phyloP scores from a whole-genome alignment of 2,113 vertebrate genomes.

The Mormyrus lacerda region DNA sequence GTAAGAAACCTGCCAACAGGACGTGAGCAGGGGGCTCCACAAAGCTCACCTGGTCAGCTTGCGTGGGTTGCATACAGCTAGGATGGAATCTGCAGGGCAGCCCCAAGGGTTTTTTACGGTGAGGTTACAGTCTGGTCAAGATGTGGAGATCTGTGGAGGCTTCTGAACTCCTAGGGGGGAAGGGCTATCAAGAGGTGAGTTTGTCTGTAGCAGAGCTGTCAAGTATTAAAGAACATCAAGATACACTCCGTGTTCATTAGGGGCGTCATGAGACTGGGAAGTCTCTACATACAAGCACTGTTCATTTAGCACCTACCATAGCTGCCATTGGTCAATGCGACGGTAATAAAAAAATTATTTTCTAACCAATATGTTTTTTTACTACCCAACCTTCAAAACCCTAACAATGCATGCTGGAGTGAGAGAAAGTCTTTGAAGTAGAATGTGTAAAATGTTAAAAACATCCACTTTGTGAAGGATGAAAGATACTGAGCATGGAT shows the following conservation, averaged over 20 bases:
- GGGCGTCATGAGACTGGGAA: background rate
- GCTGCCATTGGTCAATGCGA: background rate
- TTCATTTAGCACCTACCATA: background rate
- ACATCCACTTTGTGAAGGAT: background rate
- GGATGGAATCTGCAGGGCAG: slow-evolving; percentile 14
- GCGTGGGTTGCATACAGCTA: slow-evolving; percentile 29
- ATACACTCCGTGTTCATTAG: background rate
- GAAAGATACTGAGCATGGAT: background rate
- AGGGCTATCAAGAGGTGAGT: slow-evolving; percentile 9
- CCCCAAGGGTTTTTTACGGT: background rate
- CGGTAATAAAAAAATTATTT: background rate
- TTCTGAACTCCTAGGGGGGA: background rate
- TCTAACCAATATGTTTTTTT: background rate
- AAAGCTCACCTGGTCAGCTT: slow-evolving; percentile 46
- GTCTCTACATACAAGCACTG: background rate
- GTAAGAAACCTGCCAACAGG: slow-evolving; percentile 32
- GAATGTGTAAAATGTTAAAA: background rate
- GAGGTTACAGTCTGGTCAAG: background rate
- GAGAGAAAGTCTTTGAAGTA: background rate
- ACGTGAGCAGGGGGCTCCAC: slow-evolving; percentile 32
- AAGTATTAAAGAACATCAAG: slow-evolving; percentile 28
- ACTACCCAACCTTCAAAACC: background rate
- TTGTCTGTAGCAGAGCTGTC: slow-evolving; percentile 30
- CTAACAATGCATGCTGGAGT: background rate
- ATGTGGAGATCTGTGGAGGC: background rate